Percentiles rank a stretch among this genome's conserved stretches.
Evolutionary conservation across 64 coral and sea anemone genomes (phyloP).

Genomic region (Trachythela sp.): DNA sequence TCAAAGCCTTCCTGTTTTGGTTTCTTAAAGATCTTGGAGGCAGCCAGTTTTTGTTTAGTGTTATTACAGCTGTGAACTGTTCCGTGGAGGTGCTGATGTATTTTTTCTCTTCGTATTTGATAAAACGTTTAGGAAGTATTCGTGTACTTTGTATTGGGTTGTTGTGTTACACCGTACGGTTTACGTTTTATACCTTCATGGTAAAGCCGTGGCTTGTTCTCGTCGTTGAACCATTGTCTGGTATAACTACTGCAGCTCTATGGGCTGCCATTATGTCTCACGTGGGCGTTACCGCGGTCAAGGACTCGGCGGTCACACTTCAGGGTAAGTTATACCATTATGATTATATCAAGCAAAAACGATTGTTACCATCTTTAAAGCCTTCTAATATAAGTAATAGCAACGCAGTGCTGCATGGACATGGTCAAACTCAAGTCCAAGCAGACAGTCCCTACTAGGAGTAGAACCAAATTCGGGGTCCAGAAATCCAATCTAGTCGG

Average conservation of each 20-base stretch:
- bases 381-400: no score
- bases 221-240: conserved; percentile 78
- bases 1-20: conserved; percentile 95
- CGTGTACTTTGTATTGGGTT: conserved; percentile 77
- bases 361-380: no score
- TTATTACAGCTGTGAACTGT: conserved; percentile 74
- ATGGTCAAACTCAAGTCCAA: no score
- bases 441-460: no score
- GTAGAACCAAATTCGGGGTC: no score
- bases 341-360: no score
- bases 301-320: not conserved
- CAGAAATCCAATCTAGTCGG: no score
- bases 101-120: conserved; percentile 59
- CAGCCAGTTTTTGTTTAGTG: conserved; percentile 75
- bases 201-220: conserved; percentile 79
- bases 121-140: conserved; percentile 61
- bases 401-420: no score
- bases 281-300: conserved; percentile 42
- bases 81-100: conserved; percentile 68
- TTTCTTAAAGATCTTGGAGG: conserved; percentile 89
- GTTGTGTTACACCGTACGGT: conserved; percentile 73
- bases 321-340: conserved; percentile 18
- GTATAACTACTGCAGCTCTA: conserved; percentile 91
- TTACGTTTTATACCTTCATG: conserved; percentile 76
- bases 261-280: conserved; percentile 94